Percentiles rank a stretch among this genome's conserved stretches.
phyloP scores from a whole-genome alignment of 2,113 vertebrate genomes.

The Trematomus loennbergii region DNA sequence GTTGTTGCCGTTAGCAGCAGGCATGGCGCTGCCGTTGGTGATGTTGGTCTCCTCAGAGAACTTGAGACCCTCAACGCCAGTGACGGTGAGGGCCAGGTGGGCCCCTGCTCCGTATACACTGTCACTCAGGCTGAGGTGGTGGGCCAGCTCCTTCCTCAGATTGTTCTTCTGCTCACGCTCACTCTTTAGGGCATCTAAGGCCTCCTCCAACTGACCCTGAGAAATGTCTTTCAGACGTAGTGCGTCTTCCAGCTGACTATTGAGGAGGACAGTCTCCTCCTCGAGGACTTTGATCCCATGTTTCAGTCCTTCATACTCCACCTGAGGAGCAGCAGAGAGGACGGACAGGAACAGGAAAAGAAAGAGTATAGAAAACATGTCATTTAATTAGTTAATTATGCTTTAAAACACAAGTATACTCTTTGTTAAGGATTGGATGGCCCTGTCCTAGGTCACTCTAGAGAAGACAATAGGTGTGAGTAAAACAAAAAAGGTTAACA shows the following conservation, averaged over 20 bases:
- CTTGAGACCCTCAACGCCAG: constrained; percentile 93
- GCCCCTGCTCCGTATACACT: constrained; percentile 91
- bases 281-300: constrained; percentile 98
- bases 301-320: constrained; percentile 98
- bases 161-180: constrained; percentile 97
- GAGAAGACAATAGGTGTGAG: not conserved
- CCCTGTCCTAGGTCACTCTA: not conserved
- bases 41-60: constrained; percentile 87
- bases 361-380: not conserved
- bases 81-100: constrained; percentile 91
- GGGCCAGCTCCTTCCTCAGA: constrained; percentile 94
- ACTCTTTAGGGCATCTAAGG: constrained; percentile 93
- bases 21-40: constrained; percentile 77
- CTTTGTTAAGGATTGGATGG: not conserved
- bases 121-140: constrained; percentile 93
- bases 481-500: not conserved
- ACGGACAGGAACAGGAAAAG: not conserved
- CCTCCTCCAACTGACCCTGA: constrained; percentile 94
- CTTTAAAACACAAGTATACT: not conserved
- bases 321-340: constrained; percentile 79
- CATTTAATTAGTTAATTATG: not conserved
- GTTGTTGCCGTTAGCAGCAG: constrained; percentile 86
- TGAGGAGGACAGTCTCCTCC: constrained; percentile 96
- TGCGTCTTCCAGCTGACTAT: constrained; percentile 97
- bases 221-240: constrained; percentile 96